These are phyloP conservation scores for Miniopterus natalensis DNA, from an alignment of 2,113 vertebrate genomes.

Conservation along the genomic window DNA sequence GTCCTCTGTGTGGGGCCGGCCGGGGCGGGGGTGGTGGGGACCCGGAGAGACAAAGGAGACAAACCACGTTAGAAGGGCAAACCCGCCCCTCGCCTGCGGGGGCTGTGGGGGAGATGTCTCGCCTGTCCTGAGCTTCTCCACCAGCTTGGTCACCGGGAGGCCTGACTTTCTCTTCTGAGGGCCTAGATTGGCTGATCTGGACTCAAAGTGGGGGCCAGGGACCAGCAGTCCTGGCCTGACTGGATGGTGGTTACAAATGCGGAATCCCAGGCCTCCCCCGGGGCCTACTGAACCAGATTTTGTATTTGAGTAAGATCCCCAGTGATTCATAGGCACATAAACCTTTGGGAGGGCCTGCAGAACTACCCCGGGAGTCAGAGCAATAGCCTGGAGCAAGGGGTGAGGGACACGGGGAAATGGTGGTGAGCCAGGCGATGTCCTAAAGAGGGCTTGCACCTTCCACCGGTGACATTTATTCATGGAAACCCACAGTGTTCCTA, in stretches of 20 bases:
- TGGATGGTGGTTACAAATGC: neutral
- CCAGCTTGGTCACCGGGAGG: neutral
- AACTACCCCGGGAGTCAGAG: neutral
- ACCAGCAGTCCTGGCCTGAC: neutral
- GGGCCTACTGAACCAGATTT: neutral
- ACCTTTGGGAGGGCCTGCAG: neutral
- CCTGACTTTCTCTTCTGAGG: neutral
- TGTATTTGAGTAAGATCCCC: neutral
- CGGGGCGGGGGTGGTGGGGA: neutral
- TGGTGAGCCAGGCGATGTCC: neutral
- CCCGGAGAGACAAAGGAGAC: neutral
- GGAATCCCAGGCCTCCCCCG: neutral
- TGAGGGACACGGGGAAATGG: neutral
- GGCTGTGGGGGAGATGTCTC: too few species aligned
- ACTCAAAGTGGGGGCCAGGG: neutral
- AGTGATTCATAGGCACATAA: neutral
- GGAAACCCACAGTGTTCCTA: neutral
- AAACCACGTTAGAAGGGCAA: slow-evolving; percentile 16
- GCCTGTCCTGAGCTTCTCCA: neutral
- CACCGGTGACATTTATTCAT: neutral
- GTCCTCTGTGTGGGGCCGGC: slow-evolving; percentile 89
- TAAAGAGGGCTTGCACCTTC: neutral
- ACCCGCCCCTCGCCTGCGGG: fast-evolving
- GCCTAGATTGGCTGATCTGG: neutral
- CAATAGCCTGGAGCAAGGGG: neutral